Percentiles rank a stretch among this genome's conserved stretches.
Evolutionary conservation across 1,140 invertebrate genomes (phyloP).

Genomic region (Hypsibius dujardini): DNA sequence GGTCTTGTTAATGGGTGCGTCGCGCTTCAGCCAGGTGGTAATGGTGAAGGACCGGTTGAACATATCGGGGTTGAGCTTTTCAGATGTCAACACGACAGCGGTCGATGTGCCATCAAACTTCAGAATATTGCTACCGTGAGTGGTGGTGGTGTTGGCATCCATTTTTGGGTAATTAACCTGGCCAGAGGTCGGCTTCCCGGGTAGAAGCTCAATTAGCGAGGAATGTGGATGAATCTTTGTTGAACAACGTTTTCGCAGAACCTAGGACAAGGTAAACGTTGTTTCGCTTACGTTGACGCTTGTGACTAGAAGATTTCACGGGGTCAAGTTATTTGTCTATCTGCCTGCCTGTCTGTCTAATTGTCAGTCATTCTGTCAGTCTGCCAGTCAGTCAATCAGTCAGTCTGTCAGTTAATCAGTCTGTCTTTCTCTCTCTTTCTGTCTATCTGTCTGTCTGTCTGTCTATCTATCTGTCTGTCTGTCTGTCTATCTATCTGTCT

Average conservation of each 20-base stretch:
- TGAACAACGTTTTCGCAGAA: slow-evolving; percentile 3
- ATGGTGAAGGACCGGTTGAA: slow-evolving; percentile 65
- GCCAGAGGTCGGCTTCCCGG: neutral
- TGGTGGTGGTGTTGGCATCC: slow-evolving; percentile 67
- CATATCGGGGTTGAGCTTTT: slow-evolving; percentile 37
- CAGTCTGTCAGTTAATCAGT: no score
- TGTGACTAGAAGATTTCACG: no score
- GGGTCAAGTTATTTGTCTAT: no score
- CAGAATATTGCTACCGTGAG: slow-evolving; percentile 46
- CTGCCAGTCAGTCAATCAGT: no score
- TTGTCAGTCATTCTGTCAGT: no score
- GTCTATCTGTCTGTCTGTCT: no score
- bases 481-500: no score
- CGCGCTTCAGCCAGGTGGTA: slow-evolving; percentile 78
- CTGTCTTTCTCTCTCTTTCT: no score
- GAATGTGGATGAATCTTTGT: slow-evolving; percentile 15
- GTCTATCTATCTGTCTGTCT: no score
- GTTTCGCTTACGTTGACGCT: no score
- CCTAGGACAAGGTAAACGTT: slow-evolving; percentile 16
- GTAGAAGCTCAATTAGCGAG: slow-evolving; percentile 18
- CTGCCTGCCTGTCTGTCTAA: no score
- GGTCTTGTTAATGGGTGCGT: slow-evolving; percentile 39
- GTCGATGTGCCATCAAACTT: slow-evolving; percentile 24
- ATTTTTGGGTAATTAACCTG: slow-evolving; percentile 36
- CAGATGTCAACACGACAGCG: slow-evolving; percentile 43